phyloP scores from a whole-genome alignment of 1,140 invertebrate genomes.

The Nasonia giraulti region DNA sequence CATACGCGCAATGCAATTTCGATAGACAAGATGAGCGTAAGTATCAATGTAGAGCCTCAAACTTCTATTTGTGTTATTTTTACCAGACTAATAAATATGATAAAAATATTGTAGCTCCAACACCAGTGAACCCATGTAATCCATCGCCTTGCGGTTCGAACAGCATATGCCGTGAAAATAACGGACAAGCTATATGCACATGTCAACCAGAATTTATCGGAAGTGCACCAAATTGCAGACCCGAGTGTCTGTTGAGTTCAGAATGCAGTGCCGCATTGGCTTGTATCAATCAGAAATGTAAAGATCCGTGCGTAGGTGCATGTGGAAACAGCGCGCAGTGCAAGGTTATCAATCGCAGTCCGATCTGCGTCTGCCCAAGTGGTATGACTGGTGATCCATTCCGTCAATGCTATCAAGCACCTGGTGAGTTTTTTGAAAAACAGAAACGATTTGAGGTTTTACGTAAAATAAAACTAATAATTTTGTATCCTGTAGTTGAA shows the following conservation, averaged over 20 bases:
- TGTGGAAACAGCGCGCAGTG: constrained; percentile 77
- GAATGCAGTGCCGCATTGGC: constrained; percentile 74
- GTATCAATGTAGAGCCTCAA: constrained; percentile 53
- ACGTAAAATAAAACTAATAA: background rate
- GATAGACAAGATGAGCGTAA: constrained; percentile 73
- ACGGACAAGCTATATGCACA: constrained; percentile 78
- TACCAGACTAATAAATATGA: background rate
- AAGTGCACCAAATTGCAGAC: constrained; percentile 80
- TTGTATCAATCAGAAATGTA: constrained; percentile 73
- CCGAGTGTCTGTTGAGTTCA: constrained; percentile 78
- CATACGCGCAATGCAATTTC: constrained; percentile 77
- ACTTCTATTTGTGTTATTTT: background rate
- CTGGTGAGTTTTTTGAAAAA: constrained; percentile 67
- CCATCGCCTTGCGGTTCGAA: constrained; percentile 83
- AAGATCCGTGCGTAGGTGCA: constrained; percentile 75
- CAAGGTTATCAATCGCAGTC: constrained; percentile 73
- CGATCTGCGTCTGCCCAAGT: constrained; percentile 72
- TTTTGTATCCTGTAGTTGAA: constrained; percentile 37
- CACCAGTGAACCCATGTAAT: constrained; percentile 75
- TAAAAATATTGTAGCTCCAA: background rate
- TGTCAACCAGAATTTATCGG: constrained; percentile 80
- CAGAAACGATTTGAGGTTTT: background rate
- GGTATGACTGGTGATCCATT: constrained; percentile 76
- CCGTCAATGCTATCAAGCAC: constrained; percentile 71
- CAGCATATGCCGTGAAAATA: constrained; percentile 78